A percentile compares a stretch with the other conserved stretches of the same genome.
phyloP scores from a whole-genome alignment of 2,113 vertebrate genomes.

The Cyprinodon tularosa region DNA sequence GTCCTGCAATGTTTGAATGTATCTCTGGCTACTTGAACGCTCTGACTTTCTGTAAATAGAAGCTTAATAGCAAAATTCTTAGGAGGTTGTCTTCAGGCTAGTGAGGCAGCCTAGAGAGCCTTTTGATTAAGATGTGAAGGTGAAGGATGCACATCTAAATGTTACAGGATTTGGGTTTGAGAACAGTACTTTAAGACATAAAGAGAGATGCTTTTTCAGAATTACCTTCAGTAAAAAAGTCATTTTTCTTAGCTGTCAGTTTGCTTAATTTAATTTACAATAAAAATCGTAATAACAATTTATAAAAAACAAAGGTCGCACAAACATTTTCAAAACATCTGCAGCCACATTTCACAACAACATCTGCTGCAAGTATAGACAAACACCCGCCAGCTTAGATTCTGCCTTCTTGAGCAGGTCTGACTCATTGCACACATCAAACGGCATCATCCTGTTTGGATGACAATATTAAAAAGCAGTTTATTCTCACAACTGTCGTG shows the following conservation, averaged over 20 bases:
- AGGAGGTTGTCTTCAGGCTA: no score
- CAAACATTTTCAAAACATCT: slow-evolving; percentile 65
- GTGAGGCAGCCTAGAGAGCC: no score
- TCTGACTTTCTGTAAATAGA: no score
- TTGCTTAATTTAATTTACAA: slow-evolving; percentile 18
- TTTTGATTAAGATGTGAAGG: no score
- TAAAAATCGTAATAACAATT: slow-evolving; percentile 26
- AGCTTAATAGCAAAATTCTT: no score
- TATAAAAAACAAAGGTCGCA: slow-evolving; percentile 44
- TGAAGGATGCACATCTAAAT: no score
- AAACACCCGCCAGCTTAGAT: slow-evolving; percentile 50
- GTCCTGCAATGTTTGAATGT: no score
- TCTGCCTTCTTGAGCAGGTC: slow-evolving; percentile 60
- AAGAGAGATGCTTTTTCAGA: not conserved
- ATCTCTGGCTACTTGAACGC: no score
- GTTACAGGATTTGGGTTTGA: no score
- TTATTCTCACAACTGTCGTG: slow-evolving; percentile 45
- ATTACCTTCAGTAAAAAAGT: not conserved
- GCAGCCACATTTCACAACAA: slow-evolving; percentile 51
- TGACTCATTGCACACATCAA: slow-evolving; percentile 70
- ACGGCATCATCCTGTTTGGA: slow-evolving; percentile 55
- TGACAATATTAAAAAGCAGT: slow-evolving; percentile 50
- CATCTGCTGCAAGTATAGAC: slow-evolving; percentile 59
- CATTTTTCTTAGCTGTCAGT: not conserved
- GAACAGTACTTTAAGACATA: not conserved